A percentile compares a stretch with the other conserved stretches of the same genome.
These are phyloP conservation scores for Gadopsis marmoratus DNA, from an alignment of 2,797 vertebrate species.

Conservation along the genomic window DNA sequence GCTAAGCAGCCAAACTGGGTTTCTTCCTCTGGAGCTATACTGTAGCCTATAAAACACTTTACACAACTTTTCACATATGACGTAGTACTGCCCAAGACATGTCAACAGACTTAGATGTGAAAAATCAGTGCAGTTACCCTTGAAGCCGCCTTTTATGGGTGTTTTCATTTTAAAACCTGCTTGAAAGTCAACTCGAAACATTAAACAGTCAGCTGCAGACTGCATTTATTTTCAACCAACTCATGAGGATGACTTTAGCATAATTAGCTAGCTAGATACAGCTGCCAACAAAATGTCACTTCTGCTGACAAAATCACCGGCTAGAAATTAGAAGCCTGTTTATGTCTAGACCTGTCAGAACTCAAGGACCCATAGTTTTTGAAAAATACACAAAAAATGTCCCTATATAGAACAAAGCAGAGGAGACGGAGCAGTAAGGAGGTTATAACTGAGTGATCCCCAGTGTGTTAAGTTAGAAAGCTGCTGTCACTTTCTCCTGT, in stretches of 20 bases:
- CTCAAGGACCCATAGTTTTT: not conserved
- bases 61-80: not conserved
- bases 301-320: not conserved
- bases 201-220: not conserved
- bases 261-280: not conserved
- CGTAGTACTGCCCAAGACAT: too few relatives aligned
- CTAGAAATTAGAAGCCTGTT: not conserved
- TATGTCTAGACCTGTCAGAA: not conserved
- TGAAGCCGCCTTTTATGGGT: not conserved
- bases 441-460: slow-evolving; percentile 18
- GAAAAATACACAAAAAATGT: not conserved
- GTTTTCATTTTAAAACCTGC: not conserved
- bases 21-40: too few relatives aligned
- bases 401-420: not conserved
- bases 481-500: slow-evolving; percentile 35
- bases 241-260: not conserved
- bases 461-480: slow-evolving; percentile 16
- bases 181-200: not conserved
- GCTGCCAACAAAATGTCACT: not conserved
- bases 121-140: not conserved
- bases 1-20: not conserved
- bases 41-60: not conserved
- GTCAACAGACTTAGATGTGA: not conserved
- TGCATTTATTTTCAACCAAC: not conserved
- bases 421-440: slow-evolving; percentile 7